Evolutionary conservation across 2,113 vertebrate genomes (phyloP).

Genomic region (Bambusicola thoracicus): DNA sequence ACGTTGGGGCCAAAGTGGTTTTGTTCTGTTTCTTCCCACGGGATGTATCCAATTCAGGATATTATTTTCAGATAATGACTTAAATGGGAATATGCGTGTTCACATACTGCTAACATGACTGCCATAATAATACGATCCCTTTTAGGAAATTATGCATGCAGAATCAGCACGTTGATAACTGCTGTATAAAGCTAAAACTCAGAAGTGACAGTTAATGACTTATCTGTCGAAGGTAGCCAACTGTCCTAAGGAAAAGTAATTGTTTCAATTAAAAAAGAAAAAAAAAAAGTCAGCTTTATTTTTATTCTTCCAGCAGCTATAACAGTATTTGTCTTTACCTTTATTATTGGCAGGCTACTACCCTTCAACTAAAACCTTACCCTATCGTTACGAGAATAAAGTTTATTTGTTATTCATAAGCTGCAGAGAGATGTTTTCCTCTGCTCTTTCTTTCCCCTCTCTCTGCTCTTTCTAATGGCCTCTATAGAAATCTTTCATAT

Average conservation of each 20-base stretch:
- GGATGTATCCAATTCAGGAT: neutral
- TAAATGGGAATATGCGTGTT: neutral
- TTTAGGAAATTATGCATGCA: constrained; percentile 42
- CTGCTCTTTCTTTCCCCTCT: neutral
- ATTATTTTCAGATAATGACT: constrained; percentile 49
- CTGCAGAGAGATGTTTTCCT: constrained; percentile 45
- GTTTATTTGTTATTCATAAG: constrained; percentile 66
- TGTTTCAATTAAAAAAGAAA: constrained; percentile 34
- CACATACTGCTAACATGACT: neutral
- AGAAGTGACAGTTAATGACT: constrained; percentile 52
- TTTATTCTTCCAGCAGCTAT: constrained; percentile 42
- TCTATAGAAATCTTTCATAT: constrained; percentile 48
- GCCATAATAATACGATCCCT: constrained; percentile 12
- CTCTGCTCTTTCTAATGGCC: constrained; percentile 44
- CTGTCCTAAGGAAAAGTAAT: constrained; percentile 29
- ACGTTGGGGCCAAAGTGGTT: neutral
- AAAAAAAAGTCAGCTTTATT: constrained; percentile 10
- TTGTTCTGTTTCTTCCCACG: constrained; percentile 20
- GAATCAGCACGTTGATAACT: neutral
- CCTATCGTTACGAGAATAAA: constrained; percentile 46
- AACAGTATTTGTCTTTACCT: constrained; percentile 44
- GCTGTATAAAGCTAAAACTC: constrained; percentile 10
- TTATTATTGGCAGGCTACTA: constrained; percentile 48
- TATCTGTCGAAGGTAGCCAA: neutral
- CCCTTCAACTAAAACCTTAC: constrained; percentile 39